These are phyloP conservation scores for Drosophila parthenogenetica DNA, from an alignment of 2,888 invertebrate genomes.

Conservation along the genomic window DNA sequence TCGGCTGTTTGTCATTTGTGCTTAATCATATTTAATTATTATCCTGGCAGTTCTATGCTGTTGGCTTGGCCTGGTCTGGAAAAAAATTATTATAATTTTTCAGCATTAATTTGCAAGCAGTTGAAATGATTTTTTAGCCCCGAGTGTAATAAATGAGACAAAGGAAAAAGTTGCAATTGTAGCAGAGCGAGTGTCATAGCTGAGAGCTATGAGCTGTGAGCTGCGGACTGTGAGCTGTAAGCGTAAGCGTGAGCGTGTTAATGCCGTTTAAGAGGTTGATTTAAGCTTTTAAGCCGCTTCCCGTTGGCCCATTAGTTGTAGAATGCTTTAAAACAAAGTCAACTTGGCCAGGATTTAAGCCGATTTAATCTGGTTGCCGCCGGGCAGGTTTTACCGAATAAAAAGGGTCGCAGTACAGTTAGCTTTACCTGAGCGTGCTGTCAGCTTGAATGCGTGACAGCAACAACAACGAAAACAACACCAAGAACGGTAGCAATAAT, in stretches of 20 bases:
- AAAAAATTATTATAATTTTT: constrained; percentile 13
- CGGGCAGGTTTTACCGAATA: background rate
- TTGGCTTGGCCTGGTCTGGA: constrained; percentile 44
- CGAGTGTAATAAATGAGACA: constrained; percentile 28
- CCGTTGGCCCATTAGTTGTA: constrained; percentile 34
- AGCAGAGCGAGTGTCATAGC: background rate
- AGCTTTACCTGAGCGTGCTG: constrained; percentile 17
- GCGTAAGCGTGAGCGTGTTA: constrained; percentile 16
- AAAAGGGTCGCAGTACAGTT: background rate
- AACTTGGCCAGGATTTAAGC: constrained; percentile 48
- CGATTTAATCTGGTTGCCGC: constrained; percentile 45
- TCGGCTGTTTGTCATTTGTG: background rate
- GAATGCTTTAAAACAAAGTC: constrained; percentile 42
- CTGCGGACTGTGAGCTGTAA: background rate
- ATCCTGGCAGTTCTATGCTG: constrained; percentile 9
- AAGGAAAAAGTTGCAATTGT: constrained; percentile 40
- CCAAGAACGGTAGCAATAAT: background rate
- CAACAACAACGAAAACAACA: constrained; percentile 39
- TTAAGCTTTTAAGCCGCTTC: constrained; percentile 51
- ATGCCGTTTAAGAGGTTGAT: constrained; percentile 14
- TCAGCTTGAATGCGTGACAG: constrained; percentile 61
- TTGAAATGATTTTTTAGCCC: constrained; percentile 15
- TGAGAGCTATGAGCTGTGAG: background rate
- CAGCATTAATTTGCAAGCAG: constrained; percentile 13
- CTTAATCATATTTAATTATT: constrained; percentile 14